Percentiles rank a stretch among this genome's conserved stretches.
phyloP scores from a whole-genome alignment of 1,140 invertebrate species.

The Sitophilus oryzae region DNA sequence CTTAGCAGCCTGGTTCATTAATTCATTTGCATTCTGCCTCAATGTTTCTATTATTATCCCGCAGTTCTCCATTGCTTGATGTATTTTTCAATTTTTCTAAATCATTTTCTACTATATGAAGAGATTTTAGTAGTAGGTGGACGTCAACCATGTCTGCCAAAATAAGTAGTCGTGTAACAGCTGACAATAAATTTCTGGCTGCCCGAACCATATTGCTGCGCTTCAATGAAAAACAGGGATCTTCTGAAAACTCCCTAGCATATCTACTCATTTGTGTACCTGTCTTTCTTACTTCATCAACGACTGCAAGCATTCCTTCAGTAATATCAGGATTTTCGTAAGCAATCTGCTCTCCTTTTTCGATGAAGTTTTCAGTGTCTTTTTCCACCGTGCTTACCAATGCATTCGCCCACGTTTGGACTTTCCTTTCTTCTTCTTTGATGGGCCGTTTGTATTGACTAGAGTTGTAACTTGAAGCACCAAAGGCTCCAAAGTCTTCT shows the following conservation, averaged over 20 bases:
- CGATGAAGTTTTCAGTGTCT: conserved; percentile 94
- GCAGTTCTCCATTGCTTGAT: conserved; percentile 86
- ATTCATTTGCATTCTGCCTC: conserved; percentile 78
- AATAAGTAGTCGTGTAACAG: conserved; percentile 90
- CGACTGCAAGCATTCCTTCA: conserved; percentile 91
- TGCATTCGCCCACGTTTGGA: conserved; percentile 94
- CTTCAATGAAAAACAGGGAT: conserved; percentile 91
- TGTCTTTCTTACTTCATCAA: conserved; percentile 89
- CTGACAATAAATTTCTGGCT: conserved; percentile 84
- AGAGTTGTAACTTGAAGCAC: conserved; percentile 96
- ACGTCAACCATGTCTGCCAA: conserved; percentile 98
- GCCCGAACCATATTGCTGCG: conserved; percentile 92
- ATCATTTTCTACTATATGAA: conserved; percentile 88
- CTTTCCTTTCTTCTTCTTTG: conserved; percentile 94
- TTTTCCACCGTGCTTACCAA: conserved; percentile 94
- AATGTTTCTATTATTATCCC: conserved; percentile 86
- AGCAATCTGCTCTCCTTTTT: conserved; percentile 91
- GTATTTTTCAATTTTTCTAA: conserved; percentile 86
- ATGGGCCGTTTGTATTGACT: conserved; percentile 94
- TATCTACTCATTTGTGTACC: conserved; percentile 89
- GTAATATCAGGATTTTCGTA: conserved; percentile 96
- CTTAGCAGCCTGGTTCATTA: conserved; percentile 90
- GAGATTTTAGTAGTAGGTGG: conserved; percentile 84
- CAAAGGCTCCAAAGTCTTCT: conserved; percentile 91
- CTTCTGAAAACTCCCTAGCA: conserved; percentile 91